phyloP scores from a whole-genome alignment of 2,113 vertebrate species.

The Gallinago media region DNA sequence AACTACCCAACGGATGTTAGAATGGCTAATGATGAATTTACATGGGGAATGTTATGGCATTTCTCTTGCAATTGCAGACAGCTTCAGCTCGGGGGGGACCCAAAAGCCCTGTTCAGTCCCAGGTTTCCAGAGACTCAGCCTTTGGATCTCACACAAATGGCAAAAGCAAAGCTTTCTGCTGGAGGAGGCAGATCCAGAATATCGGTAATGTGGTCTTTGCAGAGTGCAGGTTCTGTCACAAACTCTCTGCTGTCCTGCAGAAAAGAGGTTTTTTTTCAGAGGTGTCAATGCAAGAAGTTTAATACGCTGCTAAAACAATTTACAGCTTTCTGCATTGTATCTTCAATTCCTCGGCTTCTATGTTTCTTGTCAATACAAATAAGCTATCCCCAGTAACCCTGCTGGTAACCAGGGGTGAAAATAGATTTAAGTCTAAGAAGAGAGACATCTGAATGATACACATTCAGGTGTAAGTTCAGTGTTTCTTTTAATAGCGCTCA shows the following conservation, averaged over 20 bases:
- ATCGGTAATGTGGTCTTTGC: background rate
- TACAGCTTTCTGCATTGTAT: background rate
- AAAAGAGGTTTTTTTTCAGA: background rate
- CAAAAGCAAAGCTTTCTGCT: background rate
- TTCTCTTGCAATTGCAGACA: background rate
- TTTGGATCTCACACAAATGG: background rate
- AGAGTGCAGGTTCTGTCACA: background rate
- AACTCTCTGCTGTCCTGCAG: background rate
- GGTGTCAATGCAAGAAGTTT: background rate
- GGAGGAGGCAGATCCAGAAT: background rate
- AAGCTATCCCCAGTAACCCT: background rate
- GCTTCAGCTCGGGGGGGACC: background rate
- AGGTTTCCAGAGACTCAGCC: background rate
- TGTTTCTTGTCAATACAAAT: background rate
- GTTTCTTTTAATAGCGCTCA: background rate
- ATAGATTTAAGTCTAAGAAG: background rate
- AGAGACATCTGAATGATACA: background rate
- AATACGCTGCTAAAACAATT: background rate
- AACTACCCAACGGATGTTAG: background rate
- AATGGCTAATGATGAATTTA: background rate
- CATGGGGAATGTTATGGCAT: accelerated
- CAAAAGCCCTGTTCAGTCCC: background rate
- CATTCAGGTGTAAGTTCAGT: background rate
- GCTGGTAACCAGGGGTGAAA: background rate
- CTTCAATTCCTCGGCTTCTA: background rate